These are phyloP conservation scores for Mormyrus proboscirostris DNA, from an alignment of 2,797 vertebrate genomes.

Conservation along the genomic window DNA sequence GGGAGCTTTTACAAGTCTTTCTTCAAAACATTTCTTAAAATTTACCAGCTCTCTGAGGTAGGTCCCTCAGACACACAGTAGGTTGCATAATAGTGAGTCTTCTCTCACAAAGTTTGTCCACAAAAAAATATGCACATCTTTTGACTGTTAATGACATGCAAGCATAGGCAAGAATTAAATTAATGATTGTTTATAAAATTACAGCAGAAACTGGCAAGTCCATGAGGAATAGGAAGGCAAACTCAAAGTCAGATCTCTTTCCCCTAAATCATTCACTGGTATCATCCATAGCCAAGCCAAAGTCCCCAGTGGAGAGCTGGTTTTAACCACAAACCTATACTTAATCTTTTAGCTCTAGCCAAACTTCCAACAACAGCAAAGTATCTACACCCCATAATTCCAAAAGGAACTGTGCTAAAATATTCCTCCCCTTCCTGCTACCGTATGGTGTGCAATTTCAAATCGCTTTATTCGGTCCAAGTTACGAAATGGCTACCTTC, in stretches of 20 bases:
- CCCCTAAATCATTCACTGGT: background rate
- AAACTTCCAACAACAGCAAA: background rate
- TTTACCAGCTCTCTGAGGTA: background rate
- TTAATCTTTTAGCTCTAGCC: background rate
- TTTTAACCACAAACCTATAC: background rate
- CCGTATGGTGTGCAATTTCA: background rate
- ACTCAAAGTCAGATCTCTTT: background rate
- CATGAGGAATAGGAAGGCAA: background rate
- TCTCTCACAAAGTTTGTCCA: background rate
- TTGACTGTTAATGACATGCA: background rate
- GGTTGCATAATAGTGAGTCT: background rate
- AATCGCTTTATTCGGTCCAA: background rate
- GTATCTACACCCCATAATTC: background rate
- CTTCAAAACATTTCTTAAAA: background rate
- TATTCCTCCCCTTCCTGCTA: background rate
- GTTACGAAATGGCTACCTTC: background rate
- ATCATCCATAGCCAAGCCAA: background rate
- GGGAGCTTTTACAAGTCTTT: background rate
- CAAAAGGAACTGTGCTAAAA: background rate
- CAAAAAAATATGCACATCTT: no score
- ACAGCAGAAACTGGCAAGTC: background rate
- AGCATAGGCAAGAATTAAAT: background rate
- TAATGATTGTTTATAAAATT: background rate
- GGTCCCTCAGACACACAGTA: background rate
- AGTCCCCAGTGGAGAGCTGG: background rate